Evolutionary conservation across 2,113 vertebrate genomes (phyloP).

Genomic region (Lasiurus cinereus): DNA sequence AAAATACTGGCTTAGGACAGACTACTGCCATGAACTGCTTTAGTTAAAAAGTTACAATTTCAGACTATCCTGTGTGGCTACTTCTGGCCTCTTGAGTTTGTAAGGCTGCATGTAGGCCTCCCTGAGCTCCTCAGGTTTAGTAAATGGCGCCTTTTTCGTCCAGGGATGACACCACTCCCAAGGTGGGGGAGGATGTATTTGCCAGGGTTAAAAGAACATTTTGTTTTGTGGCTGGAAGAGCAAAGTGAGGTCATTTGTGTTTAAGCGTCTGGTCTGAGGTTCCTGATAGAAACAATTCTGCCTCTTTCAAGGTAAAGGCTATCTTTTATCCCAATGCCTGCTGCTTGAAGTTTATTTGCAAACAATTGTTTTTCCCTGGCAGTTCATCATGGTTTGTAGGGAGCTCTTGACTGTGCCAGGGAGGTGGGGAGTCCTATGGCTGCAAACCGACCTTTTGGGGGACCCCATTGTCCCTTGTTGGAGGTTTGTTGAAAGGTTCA

Average conservation of each 20-base stretch:
- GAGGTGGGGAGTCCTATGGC: background rate
- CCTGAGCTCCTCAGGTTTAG: background rate
- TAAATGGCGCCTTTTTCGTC: background rate
- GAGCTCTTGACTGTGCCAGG: background rate
- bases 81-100: background rate
- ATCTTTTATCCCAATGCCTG: background rate
- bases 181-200: background rate
- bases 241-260: constrained; percentile 34
- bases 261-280: constrained; percentile 12
- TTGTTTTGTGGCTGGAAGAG: constrained; percentile 2
- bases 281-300: background rate
- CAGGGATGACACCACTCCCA: background rate
- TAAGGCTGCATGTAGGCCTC: background rate
- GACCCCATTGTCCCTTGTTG: background rate
- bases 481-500: background rate
- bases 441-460: background rate
- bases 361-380: background rate
- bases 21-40: background rate
- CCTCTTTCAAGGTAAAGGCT: constrained; percentile 20
- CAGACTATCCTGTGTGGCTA: background rate
- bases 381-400: background rate
- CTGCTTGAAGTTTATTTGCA: background rate
- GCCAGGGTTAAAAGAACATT: constrained; percentile 36
- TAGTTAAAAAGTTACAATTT: background rate
- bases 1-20: background rate